phyloP scores from a whole-genome alignment of 2,113 vertebrate species.

The Cavia porcellus region DNA sequence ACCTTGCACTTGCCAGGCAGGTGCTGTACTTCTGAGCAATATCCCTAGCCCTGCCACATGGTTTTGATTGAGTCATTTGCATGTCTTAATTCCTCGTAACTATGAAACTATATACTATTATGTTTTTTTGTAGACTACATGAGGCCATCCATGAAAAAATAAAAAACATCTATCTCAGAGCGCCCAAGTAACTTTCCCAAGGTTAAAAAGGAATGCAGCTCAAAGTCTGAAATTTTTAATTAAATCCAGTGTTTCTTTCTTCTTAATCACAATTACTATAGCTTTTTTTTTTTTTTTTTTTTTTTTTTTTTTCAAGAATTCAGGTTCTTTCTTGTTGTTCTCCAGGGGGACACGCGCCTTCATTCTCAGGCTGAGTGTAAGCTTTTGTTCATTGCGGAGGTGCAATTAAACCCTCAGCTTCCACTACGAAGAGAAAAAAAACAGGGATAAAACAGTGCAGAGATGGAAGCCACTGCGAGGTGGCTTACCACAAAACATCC shows the following conservation, averaged over 20 bases:
- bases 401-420: constrained; percentile 65
- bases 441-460: constrained; percentile 59
- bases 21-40: no score
- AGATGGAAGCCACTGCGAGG: constrained; percentile 53
- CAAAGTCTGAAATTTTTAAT: neutral
- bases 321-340: constrained; percentile 29
- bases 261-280: neutral
- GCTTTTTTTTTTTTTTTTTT: no score
- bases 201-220: constrained; percentile 21
- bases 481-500: constrained; percentile 41
- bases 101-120: neutral
- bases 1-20: no score
- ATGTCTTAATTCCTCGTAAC: neutral
- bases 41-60: no score
- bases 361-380: constrained; percentile 54
- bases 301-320: no score
- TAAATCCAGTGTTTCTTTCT: neutral
- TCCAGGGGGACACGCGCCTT: neutral
- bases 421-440: constrained; percentile 51
- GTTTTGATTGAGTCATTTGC: neutral
- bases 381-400: constrained; percentile 48
- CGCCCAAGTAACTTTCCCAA: neutral
- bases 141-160: neutral
- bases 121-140: neutral
- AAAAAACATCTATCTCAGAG: constrained; percentile 14